These are phyloP conservation scores for Crematogaster levior DNA, from an alignment of 2,888 invertebrate genomes.

Conservation along the genomic window DNA sequence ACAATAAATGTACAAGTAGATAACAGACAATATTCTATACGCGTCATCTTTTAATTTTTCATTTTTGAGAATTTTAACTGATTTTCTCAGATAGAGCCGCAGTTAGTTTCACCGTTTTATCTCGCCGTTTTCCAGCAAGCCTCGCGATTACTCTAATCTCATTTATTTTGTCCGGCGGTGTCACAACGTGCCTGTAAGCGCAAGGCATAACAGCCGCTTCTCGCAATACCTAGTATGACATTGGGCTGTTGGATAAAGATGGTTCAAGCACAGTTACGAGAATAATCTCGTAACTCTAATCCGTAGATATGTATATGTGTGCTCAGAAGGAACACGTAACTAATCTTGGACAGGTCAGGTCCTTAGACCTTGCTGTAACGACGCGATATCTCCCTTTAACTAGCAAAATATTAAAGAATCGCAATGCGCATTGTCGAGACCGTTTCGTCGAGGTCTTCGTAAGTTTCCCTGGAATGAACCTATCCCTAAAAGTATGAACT, in stretches of 20 bases:
- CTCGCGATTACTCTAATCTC: neutral
- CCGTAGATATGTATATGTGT: slow-evolving; percentile 11
- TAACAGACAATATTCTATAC: too few species aligned
- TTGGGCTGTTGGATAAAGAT: slow-evolving; percentile 13
- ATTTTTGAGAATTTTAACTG: neutral
- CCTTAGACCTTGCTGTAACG: neutral
- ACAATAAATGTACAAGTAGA: too few species aligned
- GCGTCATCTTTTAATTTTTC: too few species aligned
- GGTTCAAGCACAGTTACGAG: slow-evolving; percentile 19
- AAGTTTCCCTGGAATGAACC: neutral
- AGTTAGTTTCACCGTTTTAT: neutral
- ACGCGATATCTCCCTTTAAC: slow-evolving; percentile 25
- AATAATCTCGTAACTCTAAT: too few species aligned
- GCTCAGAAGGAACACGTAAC: slow-evolving; percentile 4
- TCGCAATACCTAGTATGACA: slow-evolving; percentile 34
- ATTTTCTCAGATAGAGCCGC: neutral
- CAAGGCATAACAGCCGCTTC: neutral
- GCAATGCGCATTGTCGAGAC: neutral
- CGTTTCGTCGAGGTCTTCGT: neutral
- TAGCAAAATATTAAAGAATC: slow-evolving; percentile 5
- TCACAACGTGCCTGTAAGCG: neutral
- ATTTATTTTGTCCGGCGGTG: neutral
- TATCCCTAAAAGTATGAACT: neutral
- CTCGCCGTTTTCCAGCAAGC: neutral
- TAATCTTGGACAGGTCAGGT: slow-evolving; percentile 40